Evolutionary conservation across 1,140 invertebrate genomes (phyloP).

Genomic region (Heliconius hewitsoni): DNA sequence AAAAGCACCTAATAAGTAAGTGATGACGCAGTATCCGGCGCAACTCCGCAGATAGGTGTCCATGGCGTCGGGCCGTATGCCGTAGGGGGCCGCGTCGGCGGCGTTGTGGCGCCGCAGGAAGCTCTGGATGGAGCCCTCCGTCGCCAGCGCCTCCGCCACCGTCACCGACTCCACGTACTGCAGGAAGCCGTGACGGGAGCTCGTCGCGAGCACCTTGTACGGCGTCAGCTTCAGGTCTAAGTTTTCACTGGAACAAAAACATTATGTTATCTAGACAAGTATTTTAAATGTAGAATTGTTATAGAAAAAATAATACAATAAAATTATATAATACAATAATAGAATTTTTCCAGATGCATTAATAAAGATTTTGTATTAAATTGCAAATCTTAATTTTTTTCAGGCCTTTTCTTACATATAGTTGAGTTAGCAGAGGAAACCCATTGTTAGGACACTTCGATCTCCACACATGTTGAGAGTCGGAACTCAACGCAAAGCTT

Average conservation of each 20-base stretch:
- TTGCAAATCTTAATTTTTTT: too few species aligned
- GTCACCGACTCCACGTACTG: conserved; percentile 98
- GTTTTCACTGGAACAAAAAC: conserved; percentile 45
- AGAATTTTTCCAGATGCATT: too few species aligned
- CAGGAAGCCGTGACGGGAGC: conserved; percentile 97
- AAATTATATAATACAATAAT: too few species aligned
- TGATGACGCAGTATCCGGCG: conserved; percentile 99
- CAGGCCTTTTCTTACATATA: too few species aligned
- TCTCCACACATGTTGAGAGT: too few species aligned
- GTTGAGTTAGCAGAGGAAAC: too few species aligned
- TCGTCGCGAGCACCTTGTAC: conserved; percentile 90
- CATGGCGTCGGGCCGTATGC: conserved; percentile 96
- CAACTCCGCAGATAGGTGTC: conserved; percentile 98
- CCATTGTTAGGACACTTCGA: too few species aligned
- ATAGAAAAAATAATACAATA: too few species aligned
- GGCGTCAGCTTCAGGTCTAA: conserved; percentile 55
- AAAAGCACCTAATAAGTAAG: conserved; percentile 90
- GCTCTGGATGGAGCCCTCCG: conserved; percentile 93
- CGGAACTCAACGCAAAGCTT: too few species aligned
- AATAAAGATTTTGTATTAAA: too few species aligned
- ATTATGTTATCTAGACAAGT: background rate
- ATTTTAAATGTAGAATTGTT: background rate
- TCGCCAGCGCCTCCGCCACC: conserved; percentile 94
- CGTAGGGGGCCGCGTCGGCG: conserved; percentile 92
- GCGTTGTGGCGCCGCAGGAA: conserved; percentile 96